phyloP scores from a whole-genome alignment of 2,113 vertebrate genomes.

The Holacanthus passer region DNA sequence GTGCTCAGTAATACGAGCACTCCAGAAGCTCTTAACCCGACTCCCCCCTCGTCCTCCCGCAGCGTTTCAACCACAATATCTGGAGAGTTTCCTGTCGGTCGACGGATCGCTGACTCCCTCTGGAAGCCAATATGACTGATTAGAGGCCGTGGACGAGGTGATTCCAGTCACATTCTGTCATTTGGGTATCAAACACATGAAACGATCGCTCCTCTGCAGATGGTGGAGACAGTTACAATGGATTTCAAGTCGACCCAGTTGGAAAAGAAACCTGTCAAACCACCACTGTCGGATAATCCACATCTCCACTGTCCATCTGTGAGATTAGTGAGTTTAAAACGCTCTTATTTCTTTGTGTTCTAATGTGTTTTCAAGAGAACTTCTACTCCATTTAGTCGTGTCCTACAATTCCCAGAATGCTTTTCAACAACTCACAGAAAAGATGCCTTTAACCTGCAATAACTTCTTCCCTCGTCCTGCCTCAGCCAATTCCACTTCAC shows the following conservation, averaged over 20 bases:
- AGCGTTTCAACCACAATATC: background rate
- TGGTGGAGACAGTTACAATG: background rate
- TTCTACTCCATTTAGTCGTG: too few relatives aligned
- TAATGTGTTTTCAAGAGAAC: too few relatives aligned
- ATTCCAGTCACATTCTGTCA: background rate
- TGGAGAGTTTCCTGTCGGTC: conserved; percentile 19
- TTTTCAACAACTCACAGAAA: too few relatives aligned
- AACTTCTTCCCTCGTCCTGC: background rate
- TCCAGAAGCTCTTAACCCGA: background rate
- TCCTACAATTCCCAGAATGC: too few relatives aligned
- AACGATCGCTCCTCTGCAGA: background rate
- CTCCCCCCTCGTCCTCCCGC: background rate
- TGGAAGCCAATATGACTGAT: background rate
- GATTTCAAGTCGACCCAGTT: background rate
- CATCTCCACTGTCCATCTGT: too few relatives aligned
- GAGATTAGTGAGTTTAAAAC: too few relatives aligned
- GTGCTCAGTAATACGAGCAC: background rate
- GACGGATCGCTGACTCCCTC: background rate
- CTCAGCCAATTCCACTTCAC: background rate
- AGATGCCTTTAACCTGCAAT: too few relatives aligned
- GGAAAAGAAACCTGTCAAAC: too few relatives aligned
- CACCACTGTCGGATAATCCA: too few relatives aligned
- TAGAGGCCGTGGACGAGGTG: background rate
- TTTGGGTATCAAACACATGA: background rate
- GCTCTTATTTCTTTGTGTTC: too few relatives aligned